These are phyloP conservation scores for Styela clava DNA, from an alignment of 23 tunicate species.

Conservation along the genomic window DNA sequence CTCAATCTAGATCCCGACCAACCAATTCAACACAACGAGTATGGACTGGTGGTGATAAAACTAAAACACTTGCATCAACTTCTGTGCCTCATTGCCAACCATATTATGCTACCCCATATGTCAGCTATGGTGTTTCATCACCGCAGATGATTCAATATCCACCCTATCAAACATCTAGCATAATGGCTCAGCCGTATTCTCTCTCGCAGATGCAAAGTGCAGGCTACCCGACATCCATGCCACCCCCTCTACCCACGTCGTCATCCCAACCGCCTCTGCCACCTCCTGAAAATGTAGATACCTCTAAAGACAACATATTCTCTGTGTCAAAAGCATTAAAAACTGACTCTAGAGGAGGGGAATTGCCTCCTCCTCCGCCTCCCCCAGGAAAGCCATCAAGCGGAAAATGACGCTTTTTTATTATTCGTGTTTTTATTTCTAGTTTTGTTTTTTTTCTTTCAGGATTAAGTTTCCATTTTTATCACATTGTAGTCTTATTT, in stretches of 20 bases:
- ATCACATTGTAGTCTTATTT: background rate
- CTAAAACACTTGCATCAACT: background rate
- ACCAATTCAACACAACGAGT: background rate
- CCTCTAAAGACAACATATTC: background rate
- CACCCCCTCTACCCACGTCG: background rate
- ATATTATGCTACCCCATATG: background rate
- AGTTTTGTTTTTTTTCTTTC: background rate
- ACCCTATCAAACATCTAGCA: background rate
- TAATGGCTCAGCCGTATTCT: background rate
- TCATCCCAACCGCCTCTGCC: background rate
- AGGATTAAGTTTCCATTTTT: background rate
- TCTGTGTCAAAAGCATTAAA: background rate
- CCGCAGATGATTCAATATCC: background rate
- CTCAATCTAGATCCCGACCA: background rate
- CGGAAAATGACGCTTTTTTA: background rate
- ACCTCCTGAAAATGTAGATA: background rate
- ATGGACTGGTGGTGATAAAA: background rate
- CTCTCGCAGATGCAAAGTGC: background rate
- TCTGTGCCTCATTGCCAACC: background rate
- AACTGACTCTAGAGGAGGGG: background rate
- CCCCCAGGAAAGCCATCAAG: constrained; percentile 9
- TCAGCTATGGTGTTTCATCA: background rate
- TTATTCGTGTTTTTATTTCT: background rate
- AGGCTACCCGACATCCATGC: background rate
- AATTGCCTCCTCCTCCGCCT: constrained; percentile 14